Evolutionary conservation across 2,888 invertebrate genomes (phyloP), one percentile per base, ranked within the genome.

Genomic region (Stegana nigrithorax): DNA sequence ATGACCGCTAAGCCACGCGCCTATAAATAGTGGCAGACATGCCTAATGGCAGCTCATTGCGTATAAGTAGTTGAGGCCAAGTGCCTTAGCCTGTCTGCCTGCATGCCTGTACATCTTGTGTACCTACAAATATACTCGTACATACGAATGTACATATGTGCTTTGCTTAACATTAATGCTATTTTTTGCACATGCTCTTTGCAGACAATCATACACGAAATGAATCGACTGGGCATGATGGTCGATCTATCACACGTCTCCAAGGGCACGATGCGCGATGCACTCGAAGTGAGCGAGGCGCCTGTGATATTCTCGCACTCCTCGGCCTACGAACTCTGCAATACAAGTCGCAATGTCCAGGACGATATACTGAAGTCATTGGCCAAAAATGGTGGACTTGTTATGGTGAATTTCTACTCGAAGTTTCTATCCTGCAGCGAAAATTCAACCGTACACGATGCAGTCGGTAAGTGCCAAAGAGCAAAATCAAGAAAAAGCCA

Each of bases 231-330:
- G 65, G 95, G 95, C 25, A 95, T 95, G 93, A 89, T 95, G 84
- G 92, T 95, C 68, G 95, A 95, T 84, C 85, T 93, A 71, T 92
- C 92, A 6, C 93, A 95, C 86, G 93, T 94, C 59, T 93, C 93
- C 5, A 89, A 89, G 42, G 89, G 90, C 60, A 94, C 94, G 25
- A 94, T 94, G 94, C 88, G 90, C 53, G 93, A 93, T 82, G 92
- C 93, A 19, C 86, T 95, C 44, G 89, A 90, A 25, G 90, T 90
- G 65, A 91, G 92, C 29, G 90, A 91, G 78, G 93, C 95, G 12
- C 95, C 95, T 14, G 93, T 94, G 70, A 91, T 95, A 70, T 95
- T 93, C 87, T 94, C 93, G 47, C 95, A 95, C 83, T 94, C 94
- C 8, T 92, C 92, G 2, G 93, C 93, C 47, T 91, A 91, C 78